Evolutionary conservation across 2,113 vertebrate genomes (phyloP).

Genomic region (Eubucco bourcierii): DNA sequence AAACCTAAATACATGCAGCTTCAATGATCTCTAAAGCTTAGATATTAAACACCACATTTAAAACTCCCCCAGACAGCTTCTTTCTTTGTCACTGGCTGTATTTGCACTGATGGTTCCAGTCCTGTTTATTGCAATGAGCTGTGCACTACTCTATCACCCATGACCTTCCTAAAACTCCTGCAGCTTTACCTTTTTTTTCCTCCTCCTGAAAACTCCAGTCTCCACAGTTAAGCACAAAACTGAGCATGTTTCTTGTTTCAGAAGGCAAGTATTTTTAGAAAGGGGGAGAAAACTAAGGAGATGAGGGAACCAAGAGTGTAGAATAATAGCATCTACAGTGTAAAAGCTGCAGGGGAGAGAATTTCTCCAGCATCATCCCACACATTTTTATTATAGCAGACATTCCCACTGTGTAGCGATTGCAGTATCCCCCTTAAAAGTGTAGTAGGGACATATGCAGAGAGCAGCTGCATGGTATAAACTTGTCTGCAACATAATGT

Average conservation of each 20-base stretch:
- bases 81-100: background rate
- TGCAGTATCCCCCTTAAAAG: conserved; percentile 25
- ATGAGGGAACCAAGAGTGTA: background rate
- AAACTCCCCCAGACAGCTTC: background rate
- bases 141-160: accelerated
- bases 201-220: background rate
- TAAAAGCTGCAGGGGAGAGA: conserved; percentile 43
- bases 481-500: conserved; percentile 38
- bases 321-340: conserved; percentile 6
- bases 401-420: conserved; percentile 15
- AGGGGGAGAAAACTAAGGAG: background rate
- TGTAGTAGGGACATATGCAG: conserved; percentile 55
- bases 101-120: background rate
- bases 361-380: conserved; percentile 62
- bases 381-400: conserved; percentile 61
- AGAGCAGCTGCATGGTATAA: conserved; percentile 45
- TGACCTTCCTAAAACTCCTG: background rate
- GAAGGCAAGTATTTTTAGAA: conserved; percentile 22
- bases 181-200: background rate
- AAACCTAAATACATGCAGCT: background rate
- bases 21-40: background rate
- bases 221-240: background rate
- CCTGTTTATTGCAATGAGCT: background rate
- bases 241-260: background rate
- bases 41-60: background rate